Base-by-base conservation (phyloP, 92 coral and sea anemone species). In the Bergia sp. region DNA sequence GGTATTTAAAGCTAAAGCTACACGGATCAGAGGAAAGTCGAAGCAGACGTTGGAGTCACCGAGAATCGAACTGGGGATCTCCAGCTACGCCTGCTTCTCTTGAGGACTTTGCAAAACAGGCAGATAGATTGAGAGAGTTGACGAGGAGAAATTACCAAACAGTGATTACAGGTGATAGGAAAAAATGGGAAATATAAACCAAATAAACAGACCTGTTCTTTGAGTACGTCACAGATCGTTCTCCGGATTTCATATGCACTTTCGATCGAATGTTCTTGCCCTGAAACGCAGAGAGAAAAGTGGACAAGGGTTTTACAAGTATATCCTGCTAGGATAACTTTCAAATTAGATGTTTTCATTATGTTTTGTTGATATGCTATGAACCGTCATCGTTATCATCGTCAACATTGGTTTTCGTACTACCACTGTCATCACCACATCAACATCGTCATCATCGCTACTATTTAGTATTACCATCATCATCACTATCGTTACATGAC, bases 181-280 rank as follows among this genome's bases (percentile, higher is more conserved):
- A 61, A 53, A 44, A 50, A 82, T 18, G 29, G 39, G 16, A 0
- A 76, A 74, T 9, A 36, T 79, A 44, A 39, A 18, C 6, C n/a
- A 77, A n/a, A 39, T 7, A 37, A 40, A 73, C 89, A 85, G 37
- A 94, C 97, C 93, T 91, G 84, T 91, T 91, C 88, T 96, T 91
- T 18, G 96, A 90, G 82, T 93, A 97, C 47, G 99, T 97, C 90
- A 94, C 82, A 20, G 93, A 91, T 73, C 93, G 88, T 66, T 94
- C 90, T n/a, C 98, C 99, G 7, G 99, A 96, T 72, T 96, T 95
- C 96, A 94, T 91, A 91, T 93, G 98, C 36, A 95, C 98, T 88
- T 97, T 97, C 11, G 99, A 97, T 36, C 97, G 93, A 53, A 91
- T 95, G n/a, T 61, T 74, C 41, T 89, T 90, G 40, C 79, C 86